These are phyloP conservation scores for Leucophenga varia DNA, from an alignment of 1,140 invertebrate genomes.

Conservation along the genomic window DNA sequence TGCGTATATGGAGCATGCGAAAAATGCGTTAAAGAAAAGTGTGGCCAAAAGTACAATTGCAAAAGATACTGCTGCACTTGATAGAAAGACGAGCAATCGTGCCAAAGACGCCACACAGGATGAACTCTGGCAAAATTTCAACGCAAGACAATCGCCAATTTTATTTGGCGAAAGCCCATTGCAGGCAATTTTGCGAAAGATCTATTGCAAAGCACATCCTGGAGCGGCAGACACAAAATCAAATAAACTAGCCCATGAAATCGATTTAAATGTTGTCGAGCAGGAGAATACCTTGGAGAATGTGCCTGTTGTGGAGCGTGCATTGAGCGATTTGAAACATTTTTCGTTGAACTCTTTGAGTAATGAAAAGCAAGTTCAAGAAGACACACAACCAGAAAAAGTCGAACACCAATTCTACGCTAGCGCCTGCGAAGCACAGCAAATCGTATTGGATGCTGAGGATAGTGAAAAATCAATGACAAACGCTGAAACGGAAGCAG, in stretches of 20 bases:
- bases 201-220: conserved; percentile 30
- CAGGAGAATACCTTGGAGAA: conserved; percentile 24
- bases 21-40: conserved; percentile 38
- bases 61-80: not conserved
- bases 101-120: conserved; percentile 3
- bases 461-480: too few species aligned
- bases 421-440: too few species aligned
- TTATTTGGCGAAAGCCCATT: conserved; percentile 38
- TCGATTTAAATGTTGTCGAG: not conserved
- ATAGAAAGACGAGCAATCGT: not conserved
- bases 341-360: too few species aligned
- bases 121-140: conserved; percentile 37
- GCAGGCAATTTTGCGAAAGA: conserved; percentile 41
- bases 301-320: conserved; percentile 46
- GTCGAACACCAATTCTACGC: too few species aligned
- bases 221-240: conserved; percentile 7
- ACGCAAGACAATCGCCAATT: conserved; percentile 34
- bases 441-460: too few species aligned
- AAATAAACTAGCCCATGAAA: conserved; percentile 14
- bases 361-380: too few species aligned
- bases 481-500: not conserved
- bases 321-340: conserved; percentile 32
- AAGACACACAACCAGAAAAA: too few species aligned
- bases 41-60: conserved; percentile 7
- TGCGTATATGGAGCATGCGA: conserved; percentile 50